Evolutionary conservation across 2,888 invertebrate species (phyloP).

Genomic region (Drosophila pegasa): DNA sequence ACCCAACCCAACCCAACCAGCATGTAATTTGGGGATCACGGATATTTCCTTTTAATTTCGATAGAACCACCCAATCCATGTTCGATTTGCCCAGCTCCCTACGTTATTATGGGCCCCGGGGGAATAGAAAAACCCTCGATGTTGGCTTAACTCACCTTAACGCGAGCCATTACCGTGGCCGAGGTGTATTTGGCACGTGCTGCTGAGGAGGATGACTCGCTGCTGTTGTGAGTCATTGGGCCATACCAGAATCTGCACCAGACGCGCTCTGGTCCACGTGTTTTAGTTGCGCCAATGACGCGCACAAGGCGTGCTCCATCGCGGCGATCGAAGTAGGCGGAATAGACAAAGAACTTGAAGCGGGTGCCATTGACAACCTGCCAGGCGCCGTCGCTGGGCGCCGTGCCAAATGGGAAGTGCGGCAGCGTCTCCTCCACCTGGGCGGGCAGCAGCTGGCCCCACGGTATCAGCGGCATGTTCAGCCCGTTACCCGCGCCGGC

Average conservation of each 20-base stretch:
- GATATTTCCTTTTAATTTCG: too few species aligned
- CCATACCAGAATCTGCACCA: constrained; percentile 92
- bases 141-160: constrained; percentile 86
- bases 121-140: background rate
- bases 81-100: background rate
- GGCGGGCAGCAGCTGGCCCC: constrained; percentile 84
- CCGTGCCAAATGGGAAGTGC: constrained; percentile 88
- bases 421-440: constrained; percentile 86
- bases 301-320: constrained; percentile 88
- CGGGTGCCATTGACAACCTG: constrained; percentile 87
- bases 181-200: constrained; percentile 85
- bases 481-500: constrained; percentile 51
- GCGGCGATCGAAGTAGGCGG: constrained; percentile 94
- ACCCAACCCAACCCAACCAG: too few species aligned
- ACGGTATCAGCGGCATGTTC: constrained; percentile 83
- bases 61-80: background rate
- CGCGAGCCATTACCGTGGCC: constrained; percentile 90
- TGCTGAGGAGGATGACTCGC: constrained; percentile 33
- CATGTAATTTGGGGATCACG: too few species aligned
- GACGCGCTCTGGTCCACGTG: constrained; percentile 92
- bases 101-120: too few species aligned
- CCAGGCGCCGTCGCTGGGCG: constrained; percentile 91
- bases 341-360: constrained; percentile 96
- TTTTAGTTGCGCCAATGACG: constrained; percentile 95
- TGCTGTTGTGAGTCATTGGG: constrained; percentile 50